Evolutionary conservation across 2,888 invertebrate genomes (phyloP).

Genomic region (Drosophila affinis): DNA sequence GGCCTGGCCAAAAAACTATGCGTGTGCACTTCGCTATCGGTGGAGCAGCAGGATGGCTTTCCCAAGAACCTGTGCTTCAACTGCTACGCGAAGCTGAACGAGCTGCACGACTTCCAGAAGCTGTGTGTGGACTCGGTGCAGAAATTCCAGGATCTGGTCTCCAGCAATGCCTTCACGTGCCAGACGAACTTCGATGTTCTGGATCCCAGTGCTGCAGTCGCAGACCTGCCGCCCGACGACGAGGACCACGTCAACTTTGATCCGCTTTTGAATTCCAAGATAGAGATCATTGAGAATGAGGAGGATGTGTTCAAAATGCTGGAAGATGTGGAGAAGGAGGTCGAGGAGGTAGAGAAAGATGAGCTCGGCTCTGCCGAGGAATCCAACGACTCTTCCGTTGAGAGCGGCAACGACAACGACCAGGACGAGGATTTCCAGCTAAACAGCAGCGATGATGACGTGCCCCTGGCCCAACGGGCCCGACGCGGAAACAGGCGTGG

Average conservation of each 20-base stretch:
- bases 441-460: conserved; percentile 68
- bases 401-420: conserved; percentile 59
- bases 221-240: conserved; percentile 60
- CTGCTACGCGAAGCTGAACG: conserved; percentile 75
- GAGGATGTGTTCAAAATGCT: conserved; percentile 73
- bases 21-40: conserved; percentile 77
- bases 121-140: conserved; percentile 75
- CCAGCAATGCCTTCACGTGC: conserved; percentile 41
- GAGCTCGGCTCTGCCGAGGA: conserved; percentile 21
- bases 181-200: conserved; percentile 61
- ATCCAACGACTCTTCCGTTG: conserved; percentile 23
- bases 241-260: conserved; percentile 75
- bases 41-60: conserved; percentile 79
- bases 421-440: conserved; percentile 60
- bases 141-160: conserved; percentile 70
- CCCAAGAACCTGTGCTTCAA: conserved; percentile 74
- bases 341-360: conserved; percentile 20
- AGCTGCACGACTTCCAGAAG: conserved; percentile 79
- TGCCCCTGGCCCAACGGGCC: conserved; percentile 68
- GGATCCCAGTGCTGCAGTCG: conserved; percentile 45
- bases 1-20: conserved; percentile 78
- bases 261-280: conserved; percentile 76
- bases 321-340: conserved; percentile 45
- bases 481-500: conserved; percentile 28
- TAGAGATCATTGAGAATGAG: conserved; percentile 78